Percentiles rank a stretch among this genome's conserved stretches.
Evolutionary conservation across 2,113 vertebrate genomes (phyloP).

Genomic region (Trochalopteron elliotii): DNA sequence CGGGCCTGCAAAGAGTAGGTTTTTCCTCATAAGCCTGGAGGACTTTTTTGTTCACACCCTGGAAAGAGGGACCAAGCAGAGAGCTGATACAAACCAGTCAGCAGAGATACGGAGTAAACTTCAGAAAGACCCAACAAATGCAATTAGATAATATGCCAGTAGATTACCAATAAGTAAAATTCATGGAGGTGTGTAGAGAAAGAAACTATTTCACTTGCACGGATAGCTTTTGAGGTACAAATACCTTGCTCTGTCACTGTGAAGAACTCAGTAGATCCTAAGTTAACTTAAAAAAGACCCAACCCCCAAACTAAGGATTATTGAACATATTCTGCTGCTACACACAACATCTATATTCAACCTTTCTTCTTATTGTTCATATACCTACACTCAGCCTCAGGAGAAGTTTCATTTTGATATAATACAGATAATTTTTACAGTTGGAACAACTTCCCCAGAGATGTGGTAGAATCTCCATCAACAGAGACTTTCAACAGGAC

Average conservation of each 20-base stretch:
- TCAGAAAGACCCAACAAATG: neutral
- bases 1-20: neutral
- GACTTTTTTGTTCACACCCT: neutral
- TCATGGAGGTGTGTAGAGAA: neutral
- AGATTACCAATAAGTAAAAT: neutral
- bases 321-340: neutral
- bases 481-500: neutral
- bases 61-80: neutral
- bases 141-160: neutral
- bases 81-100: neutral
- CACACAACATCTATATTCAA: rapidly evolving
- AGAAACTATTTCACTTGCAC: neutral
- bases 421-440: neutral
- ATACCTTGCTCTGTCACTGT: neutral
- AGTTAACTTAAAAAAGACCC: neutral
- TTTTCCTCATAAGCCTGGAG: neutral
- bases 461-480: neutral
- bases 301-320: neutral
- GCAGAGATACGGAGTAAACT: neutral
- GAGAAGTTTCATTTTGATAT: neutral
- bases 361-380: neutral
- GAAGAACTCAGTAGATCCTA: neutral
- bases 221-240: neutral
- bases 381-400: neutral
- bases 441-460: neutral